These are phyloP conservation scores for Lota lota DNA, from an alignment of 2,113 vertebrate species.

Conservation along the genomic window DNA sequence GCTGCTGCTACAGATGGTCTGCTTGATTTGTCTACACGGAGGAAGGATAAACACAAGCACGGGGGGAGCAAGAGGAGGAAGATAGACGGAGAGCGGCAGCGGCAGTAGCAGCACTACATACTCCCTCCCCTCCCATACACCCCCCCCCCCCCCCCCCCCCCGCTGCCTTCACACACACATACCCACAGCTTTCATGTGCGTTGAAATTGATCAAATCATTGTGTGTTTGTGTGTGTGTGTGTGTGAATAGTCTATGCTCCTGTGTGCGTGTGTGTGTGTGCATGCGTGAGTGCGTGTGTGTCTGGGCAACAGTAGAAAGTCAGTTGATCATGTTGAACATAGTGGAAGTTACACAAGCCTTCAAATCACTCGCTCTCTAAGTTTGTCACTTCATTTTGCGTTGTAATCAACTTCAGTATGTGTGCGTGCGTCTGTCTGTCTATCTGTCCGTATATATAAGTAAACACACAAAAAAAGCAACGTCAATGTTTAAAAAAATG, in stretches of 20 bases:
- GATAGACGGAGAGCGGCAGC: conserved; percentile 1
- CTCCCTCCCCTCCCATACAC: conserved; percentile 38
- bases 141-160: too few relatives aligned
- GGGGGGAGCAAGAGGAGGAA: conserved; percentile 17
- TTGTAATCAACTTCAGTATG: neutral
- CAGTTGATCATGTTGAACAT: conserved; percentile 3
- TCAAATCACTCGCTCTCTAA: neutral
- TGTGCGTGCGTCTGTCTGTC: neutral
- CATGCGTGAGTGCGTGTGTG: neutral
- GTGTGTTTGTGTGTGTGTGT: neutral
- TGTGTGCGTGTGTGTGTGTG: too few relatives aligned
- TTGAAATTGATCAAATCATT: conserved; percentile 49
- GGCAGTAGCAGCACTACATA: conserved; percentile 32
- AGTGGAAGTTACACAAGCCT: neutral
- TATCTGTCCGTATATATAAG: too few relatives aligned
- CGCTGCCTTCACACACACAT: conserved; percentile 53
- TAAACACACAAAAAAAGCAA: too few relatives aligned
- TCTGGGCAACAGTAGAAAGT: neutral
- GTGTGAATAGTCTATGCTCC: neutral
- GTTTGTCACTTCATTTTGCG: neutral
- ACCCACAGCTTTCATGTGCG: conserved; percentile 23
- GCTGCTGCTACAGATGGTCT: too few relatives aligned
- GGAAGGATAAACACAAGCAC: conserved; percentile 28
- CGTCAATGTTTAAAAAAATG: too few relatives aligned
- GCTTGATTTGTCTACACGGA: neutral